Conservation (phyloP, 2,113 vertebrate species). For the Heliornis fulica region DNA sequence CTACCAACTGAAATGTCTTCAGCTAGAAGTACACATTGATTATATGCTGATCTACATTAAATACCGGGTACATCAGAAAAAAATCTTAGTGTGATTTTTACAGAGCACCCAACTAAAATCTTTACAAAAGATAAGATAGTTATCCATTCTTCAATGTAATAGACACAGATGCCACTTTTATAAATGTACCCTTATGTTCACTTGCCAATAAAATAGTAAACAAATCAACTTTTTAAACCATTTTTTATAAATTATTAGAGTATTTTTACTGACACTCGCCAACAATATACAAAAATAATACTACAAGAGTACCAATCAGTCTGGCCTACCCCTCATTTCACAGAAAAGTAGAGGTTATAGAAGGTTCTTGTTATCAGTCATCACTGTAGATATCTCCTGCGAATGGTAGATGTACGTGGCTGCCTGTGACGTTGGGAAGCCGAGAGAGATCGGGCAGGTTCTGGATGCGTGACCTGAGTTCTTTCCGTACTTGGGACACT, state of each 20-base stretch:
- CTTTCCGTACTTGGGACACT: conserved; percentile 95
- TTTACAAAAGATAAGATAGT: conserved; percentile 78
- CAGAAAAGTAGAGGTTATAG: conserved; percentile 63
- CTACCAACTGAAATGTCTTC: background rate
- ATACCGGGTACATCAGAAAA: conserved; percentile 53
- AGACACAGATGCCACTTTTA: conserved; percentile 70
- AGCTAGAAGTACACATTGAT: background rate
- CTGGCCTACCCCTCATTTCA: conserved; percentile 74
- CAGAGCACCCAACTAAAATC: conserved; percentile 69
- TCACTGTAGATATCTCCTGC: conserved; percentile 88
- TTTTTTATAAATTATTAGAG: conserved; percentile 77
- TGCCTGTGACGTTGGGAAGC: conserved; percentile 86
- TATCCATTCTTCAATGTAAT: conserved; percentile 66
- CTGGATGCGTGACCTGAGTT: conserved; percentile 91
- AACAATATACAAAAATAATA: conserved; percentile 89
- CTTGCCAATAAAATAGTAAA: conserved; percentile 78
- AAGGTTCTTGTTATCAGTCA: conserved; percentile 75
- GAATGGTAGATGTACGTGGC: conserved; percentile 83
- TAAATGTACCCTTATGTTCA: conserved; percentile 69
- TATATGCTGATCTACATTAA: conserved; percentile 36
- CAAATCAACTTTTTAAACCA: conserved; percentile 76
- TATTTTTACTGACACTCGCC: conserved; percentile 76
- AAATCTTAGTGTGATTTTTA: conserved; percentile 58
- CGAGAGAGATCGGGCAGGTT: conserved; percentile 89
- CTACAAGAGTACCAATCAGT: conserved; percentile 78